These are phyloP conservation scores for Tretioscincus oriximinensis DNA, from an alignment of 2,113 vertebrate species.

Conservation along the genomic window DNA sequence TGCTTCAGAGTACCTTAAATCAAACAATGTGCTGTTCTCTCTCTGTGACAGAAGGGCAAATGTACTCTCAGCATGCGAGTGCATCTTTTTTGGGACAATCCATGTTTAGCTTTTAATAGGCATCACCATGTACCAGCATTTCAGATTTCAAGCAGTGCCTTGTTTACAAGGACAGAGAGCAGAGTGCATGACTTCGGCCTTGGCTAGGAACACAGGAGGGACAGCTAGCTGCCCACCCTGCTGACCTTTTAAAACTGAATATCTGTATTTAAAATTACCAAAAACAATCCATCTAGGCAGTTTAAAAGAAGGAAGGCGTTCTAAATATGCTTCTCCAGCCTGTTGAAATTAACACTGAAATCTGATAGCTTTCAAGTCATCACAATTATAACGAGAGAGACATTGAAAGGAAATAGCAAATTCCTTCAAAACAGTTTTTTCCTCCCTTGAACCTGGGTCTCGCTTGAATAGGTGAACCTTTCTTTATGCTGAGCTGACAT, in stretches of 20 bases:
- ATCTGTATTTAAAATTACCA: background rate
- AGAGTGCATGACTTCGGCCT: background rate
- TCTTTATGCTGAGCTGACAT: slow-evolving; percentile 31
- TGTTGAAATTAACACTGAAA: slow-evolving; percentile 19
- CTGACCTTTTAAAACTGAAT: background rate
- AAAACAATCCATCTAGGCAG: background rate
- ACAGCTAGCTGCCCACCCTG: background rate
- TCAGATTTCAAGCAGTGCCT: background rate
- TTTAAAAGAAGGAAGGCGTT: background rate
- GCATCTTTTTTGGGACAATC: background rate
- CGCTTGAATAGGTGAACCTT: slow-evolving; percentile 48
- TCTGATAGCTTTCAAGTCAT: slow-evolving; percentile 21
- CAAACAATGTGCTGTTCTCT: no score
- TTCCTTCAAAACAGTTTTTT: slow-evolving; percentile 35
- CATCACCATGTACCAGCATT: background rate
- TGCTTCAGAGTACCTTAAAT: no score
- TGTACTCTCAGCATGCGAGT: no score
- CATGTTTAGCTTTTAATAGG: background rate
- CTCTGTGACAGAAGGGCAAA: no score
- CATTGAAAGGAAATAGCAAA: slow-evolving; percentile 47
- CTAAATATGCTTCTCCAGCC: slow-evolving; percentile 13
- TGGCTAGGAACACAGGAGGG: background rate
- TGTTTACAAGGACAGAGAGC: background rate
- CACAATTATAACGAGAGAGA: slow-evolving; percentile 22
- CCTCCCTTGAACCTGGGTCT: slow-evolving; percentile 35